Percentiles rank a stretch among this genome's conserved stretches.
Conservation (phyloP, 2,888 invertebrate species). For the Himalopsyche japonica region DNA sequence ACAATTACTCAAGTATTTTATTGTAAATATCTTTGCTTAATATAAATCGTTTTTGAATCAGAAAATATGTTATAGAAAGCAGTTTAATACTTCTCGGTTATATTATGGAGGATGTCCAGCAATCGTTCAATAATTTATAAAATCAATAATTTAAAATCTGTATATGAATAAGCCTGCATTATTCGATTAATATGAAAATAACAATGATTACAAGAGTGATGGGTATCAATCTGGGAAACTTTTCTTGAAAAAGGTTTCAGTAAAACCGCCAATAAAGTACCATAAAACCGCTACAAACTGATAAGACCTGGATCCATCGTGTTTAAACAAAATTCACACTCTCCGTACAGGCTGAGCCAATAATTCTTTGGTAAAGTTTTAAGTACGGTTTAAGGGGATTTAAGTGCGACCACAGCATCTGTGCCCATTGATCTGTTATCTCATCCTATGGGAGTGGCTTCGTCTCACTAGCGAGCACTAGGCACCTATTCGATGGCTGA, state of each 20-base stretch:
- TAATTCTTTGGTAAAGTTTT: constrained; percentile 22
- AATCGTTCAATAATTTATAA: no score
- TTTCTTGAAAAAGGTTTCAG: neutral
- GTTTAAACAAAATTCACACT: neutral
- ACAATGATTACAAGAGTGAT: no score
- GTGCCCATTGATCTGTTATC: constrained; percentile 20
- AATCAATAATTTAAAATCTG: no score
- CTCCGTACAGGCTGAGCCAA: neutral
- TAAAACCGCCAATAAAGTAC: neutral
- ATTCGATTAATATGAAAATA: no score
- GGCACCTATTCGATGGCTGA: constrained; percentile 4
- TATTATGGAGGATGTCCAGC: no score
- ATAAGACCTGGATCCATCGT: neutral
- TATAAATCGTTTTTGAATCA: no score
- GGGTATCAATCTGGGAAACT: neutral
- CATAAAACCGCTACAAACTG: neutral
- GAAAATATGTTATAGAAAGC: no score
- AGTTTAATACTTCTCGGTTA: no score
- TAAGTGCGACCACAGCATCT: constrained; percentile 31
- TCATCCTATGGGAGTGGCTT: neutral
- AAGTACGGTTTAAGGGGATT: constrained; percentile 21
- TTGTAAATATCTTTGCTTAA: no score
- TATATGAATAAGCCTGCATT: no score
- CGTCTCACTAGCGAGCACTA: neutral
- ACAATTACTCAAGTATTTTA: no score